Percentiles rank a stretch among this genome's conserved stretches.
phyloP scores from a whole-genome alignment of 2,888 invertebrate genomes.

The Gerris lacustris region DNA sequence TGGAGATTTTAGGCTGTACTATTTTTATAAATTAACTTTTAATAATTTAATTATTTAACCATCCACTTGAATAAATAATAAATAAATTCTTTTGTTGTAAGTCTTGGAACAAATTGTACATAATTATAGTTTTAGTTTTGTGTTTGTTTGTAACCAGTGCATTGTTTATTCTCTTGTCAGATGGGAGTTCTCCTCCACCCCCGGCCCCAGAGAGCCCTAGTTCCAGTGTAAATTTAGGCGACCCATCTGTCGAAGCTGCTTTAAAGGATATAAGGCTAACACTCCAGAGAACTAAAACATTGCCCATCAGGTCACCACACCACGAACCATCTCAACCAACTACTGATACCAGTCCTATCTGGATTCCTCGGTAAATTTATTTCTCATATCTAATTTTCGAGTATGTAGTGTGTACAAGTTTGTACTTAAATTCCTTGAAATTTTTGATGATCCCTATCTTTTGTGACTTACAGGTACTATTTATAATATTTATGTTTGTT shows the following conservation, averaged over 20 bases:
- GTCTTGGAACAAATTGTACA: too few species aligned
- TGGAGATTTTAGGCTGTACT: too few species aligned
- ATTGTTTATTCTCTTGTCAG: conserved; percentile 5
- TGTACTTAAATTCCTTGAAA: background rate
- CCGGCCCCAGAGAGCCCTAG: conserved; percentile 54
- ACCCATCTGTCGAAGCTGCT: conserved; percentile 46
- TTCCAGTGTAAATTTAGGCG: conserved; percentile 22
- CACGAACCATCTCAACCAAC: conserved; percentile 37
- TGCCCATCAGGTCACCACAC: conserved; percentile 43
- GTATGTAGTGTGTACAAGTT: background rate
- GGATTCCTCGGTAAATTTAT: conserved; percentile 50
- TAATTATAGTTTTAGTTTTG: too few species aligned
- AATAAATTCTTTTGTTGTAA: too few species aligned
- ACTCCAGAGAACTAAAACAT: conserved; percentile 56
- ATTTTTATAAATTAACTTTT: too few species aligned
- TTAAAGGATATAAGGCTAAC: conserved; percentile 73
- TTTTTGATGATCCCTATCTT: too few species aligned
- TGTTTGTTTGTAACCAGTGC: too few species aligned
- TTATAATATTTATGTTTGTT: too few species aligned
- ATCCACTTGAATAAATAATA: too few species aligned
- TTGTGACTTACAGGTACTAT: too few species aligned
- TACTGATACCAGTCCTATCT: conserved; percentile 46
- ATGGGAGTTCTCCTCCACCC: conserved; percentile 48
- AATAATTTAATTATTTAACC: too few species aligned
- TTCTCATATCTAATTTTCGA: background rate